A percentile compares a stretch with the other conserved stretches of the same genome.
These are phyloP conservation scores for Phaonia tiefii DNA, from an alignment of 2,888 invertebrate species.

Conservation along the genomic window DNA sequence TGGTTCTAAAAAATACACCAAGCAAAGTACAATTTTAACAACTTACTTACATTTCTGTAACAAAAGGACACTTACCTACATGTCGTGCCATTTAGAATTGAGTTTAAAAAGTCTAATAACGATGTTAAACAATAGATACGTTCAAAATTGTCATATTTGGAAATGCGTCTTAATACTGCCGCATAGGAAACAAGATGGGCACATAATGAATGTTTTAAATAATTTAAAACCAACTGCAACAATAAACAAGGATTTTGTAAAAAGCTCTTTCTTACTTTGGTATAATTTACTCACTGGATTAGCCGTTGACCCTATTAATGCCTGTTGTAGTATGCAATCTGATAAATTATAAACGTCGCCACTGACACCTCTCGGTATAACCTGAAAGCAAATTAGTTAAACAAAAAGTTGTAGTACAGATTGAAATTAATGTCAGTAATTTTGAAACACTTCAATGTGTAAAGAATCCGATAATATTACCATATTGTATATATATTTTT, in stretches of 20 bases:
- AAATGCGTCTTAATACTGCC: constrained; percentile 92
- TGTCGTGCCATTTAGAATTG: constrained; percentile 84
- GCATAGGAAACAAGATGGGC: constrained; percentile 95
- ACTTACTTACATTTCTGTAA: neutral
- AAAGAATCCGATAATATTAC: no score
- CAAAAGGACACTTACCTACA: constrained; percentile 75
- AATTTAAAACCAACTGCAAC: constrained; percentile 91
- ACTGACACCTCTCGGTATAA: constrained; percentile 92
- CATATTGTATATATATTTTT: constrained; percentile 50
- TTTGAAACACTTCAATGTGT: no score
- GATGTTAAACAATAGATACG: constrained; percentile 94
- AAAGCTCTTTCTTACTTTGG: neutral
- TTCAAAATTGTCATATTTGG: constrained; percentile 92
- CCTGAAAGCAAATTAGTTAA: constrained; percentile 77
- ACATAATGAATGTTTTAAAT: constrained; percentile 94
- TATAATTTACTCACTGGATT: constrained; percentile 82
- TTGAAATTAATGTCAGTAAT: constrained; percentile 55
- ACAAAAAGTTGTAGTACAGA: neutral
- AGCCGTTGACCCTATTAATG: constrained; percentile 95
- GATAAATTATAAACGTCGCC: constrained; percentile 96
- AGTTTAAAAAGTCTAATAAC: constrained; percentile 91
- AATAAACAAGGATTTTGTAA: constrained; percentile 1
- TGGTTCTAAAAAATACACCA: constrained; percentile 83
- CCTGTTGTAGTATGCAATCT: constrained; percentile 96
- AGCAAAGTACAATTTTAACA: neutral